phyloP scores from a whole-genome alignment of 2,888 invertebrate species.

The Plagiodera versicolora region DNA sequence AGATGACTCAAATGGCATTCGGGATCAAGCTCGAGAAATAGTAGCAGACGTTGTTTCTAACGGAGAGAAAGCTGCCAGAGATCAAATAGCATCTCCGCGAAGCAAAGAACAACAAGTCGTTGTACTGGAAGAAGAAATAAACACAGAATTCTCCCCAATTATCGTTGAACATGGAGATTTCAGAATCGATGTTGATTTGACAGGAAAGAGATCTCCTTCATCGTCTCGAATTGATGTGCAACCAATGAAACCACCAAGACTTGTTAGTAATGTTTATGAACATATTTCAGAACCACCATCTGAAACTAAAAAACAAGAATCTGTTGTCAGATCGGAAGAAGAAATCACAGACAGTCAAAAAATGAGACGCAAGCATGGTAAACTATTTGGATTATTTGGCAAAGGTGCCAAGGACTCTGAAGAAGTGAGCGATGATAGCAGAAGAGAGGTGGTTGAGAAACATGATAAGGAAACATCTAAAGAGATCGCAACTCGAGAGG shows the following conservation, averaged over 20 bases:
- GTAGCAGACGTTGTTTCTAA: slow-evolving; percentile 33
- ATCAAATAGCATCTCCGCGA: slow-evolving; percentile 27
- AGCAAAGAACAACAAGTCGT: slow-evolving; percentile 38
- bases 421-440: slow-evolving; percentile 45
- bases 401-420: slow-evolving; percentile 48
- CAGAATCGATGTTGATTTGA: slow-evolving; percentile 46
- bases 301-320: background rate
- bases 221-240: slow-evolving; percentile 33
- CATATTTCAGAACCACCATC: slow-evolving; percentile 39
- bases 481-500: slow-evolving; percentile 31
- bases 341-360: slow-evolving; percentile 39
- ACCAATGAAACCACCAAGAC: slow-evolving; percentile 37
- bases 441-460: slow-evolving; percentile 48
- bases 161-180: slow-evolving; percentile 49
- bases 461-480: slow-evolving; percentile 49
- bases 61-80: slow-evolving; percentile 25
- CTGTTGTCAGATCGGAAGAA: slow-evolving; percentile 14
- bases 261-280: slow-evolving; percentile 44
- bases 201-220: slow-evolving; percentile 39
- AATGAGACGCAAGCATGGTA: slow-evolving; percentile 42
- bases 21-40: slow-evolving; percentile 38
- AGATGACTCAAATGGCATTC: slow-evolving; percentile 31
- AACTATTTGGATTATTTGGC: slow-evolving; percentile 46
- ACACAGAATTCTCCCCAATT: slow-evolving; percentile 46
- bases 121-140: slow-evolving; percentile 45